Base-by-base conservation (phyloP, 2,888 invertebrate species). In the Sphaerophoria rueppellii region DNA sequence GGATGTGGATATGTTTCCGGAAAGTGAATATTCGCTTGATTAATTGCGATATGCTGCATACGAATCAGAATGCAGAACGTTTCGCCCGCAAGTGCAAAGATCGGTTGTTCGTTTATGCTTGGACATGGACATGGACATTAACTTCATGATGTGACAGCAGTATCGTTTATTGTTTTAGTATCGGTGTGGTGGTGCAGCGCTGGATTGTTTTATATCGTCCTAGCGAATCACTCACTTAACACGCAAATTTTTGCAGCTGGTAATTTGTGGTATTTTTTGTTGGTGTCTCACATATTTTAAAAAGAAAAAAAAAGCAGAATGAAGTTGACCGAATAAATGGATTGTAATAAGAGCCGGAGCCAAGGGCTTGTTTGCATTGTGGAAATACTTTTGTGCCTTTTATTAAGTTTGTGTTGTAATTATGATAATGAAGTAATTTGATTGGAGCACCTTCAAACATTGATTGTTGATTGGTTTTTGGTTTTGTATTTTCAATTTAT, bases 161-260 rank as follows among this genome's bases (percentile, higher is more conserved):
- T 71, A 40, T 46, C 40, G 46, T 16, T 72, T 76, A 75, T 71
- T 75, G 74, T 75, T 81, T 76, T 71, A 71, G 76, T 48, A 48
- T 4, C 52, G 54, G 34, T 40, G 1, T 2, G 24, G 24, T 24
- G 24, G 24, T 24, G 24, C 24, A 24, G 24, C 24, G 24, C 24
- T 24, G 16, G 60, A 76, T 76, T 81, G 67, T 54, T 76, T 72
- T 76, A 67, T 55, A 73, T 73, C 52, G 61, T 35, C 65, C 37
- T 5, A 14, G n/a, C 12, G 58, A 79, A 73, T 79, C 67, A 69
- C 72, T 73, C 54, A 74, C 57, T 74, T 74, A 65, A 67, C 60
- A 52, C 67, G 24, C 54, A 67, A 54, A 73, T 73, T 67, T 67
- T 67, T 54, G 72, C 35, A 58, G 60, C 67, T 67, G 58, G 73